Evolutionary conservation across 2,888 invertebrate genomes (phyloP).

Genomic region (Rhagium mordax): DNA sequence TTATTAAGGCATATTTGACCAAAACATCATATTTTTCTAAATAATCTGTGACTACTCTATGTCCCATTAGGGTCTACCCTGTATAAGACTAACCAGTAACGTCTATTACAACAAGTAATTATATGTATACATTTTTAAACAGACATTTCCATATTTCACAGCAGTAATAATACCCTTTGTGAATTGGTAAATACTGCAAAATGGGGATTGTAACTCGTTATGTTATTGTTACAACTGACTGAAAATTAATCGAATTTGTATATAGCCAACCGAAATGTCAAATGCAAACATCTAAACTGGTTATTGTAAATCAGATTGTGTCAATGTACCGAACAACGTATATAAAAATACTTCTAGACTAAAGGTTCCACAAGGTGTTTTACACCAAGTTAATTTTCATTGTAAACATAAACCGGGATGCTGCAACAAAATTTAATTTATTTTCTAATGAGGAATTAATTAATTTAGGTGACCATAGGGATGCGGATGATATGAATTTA

Average conservation of each 20-base stretch:
- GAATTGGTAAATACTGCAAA: not conserved
- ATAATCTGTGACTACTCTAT: too few species aligned
- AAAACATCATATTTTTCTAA: too few species aligned
- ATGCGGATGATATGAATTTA: too few species aligned
- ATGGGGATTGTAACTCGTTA: not conserved
- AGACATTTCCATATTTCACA: not conserved
- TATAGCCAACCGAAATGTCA: not conserved
- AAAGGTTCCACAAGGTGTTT: not conserved
- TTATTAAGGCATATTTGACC: too few species aligned
- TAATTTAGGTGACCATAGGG: not conserved
- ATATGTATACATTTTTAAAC: not conserved
- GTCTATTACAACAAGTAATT: too few species aligned
- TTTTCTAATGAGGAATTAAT: not conserved
- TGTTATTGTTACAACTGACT: not conserved
- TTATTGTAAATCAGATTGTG: not conserved
- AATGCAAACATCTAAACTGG: not conserved
- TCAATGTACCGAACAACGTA: not conserved
- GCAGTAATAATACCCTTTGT: not conserved
- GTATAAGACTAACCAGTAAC: too few species aligned
- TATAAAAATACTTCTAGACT: not conserved
- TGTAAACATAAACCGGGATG: not conserved
- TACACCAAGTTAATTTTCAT: not conserved
- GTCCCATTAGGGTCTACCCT: too few species aligned
- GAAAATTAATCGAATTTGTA: not conserved
- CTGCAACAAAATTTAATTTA: not conserved